Conservation (phyloP, 2,888 invertebrate genomes). For the Chymomyza amoena region DNA sequence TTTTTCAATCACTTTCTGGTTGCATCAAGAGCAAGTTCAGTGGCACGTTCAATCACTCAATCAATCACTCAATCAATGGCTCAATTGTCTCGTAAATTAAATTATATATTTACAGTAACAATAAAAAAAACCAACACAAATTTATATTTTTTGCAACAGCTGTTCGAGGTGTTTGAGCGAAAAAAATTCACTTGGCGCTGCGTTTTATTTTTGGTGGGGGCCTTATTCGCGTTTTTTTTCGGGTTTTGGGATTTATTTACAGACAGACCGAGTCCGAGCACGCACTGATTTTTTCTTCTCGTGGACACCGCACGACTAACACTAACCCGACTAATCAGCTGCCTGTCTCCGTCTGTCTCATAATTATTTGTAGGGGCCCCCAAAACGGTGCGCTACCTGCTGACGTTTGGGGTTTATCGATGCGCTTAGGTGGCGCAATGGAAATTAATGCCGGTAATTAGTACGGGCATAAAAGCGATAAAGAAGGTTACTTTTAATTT, state of each 20-base stretch:
- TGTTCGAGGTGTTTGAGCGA: background rate
- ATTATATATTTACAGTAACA: background rate
- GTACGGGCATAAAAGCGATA: background rate
- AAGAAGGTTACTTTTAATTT: background rate
- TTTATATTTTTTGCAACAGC: background rate
- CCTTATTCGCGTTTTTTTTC: background rate
- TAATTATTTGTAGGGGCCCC: conserved; percentile 45
- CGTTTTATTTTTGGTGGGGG: background rate
- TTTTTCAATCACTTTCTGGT: background rate
- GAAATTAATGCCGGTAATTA: conserved; percentile 2
- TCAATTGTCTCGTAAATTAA: conserved; percentile 32
- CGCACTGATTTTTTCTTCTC: conserved; percentile 22
- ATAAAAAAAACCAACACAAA: background rate
- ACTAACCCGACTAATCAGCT: conserved; percentile 61
- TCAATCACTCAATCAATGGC: background rate
- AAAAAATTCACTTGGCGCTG: background rate
- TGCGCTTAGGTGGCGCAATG: background rate
- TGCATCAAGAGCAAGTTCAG: conserved; percentile 19
- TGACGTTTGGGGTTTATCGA: background rate
- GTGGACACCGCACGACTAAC: conserved; percentile 61
- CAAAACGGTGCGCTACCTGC: conserved; percentile 15
- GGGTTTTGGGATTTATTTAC: background rate
- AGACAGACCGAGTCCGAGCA: background rate
- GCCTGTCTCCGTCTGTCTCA: conserved; percentile 31
- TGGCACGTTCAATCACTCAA: conserved; percentile 12